Evolutionary conservation across 2,797 vertebrate genomes (phyloP).

Genomic region (Pangasius mekongensis): DNA sequence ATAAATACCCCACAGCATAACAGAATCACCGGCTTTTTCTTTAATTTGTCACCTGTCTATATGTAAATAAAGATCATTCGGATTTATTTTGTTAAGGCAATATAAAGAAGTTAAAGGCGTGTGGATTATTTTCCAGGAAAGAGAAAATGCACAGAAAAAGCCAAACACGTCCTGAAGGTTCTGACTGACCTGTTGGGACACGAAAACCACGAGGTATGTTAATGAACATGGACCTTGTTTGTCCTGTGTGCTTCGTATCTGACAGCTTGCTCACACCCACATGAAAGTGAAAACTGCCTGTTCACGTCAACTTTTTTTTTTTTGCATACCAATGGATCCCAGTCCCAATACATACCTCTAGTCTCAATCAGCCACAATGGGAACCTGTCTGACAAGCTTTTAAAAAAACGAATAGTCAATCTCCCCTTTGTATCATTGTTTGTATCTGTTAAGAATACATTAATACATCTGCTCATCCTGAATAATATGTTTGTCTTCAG

Average conservation of each 20-base stretch:
- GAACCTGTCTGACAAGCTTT: not conserved
- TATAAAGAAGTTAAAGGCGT: not conserved
- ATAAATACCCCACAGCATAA: not conserved
- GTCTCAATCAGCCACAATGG: not conserved
- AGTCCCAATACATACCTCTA: not conserved
- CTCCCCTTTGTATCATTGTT: not conserved
- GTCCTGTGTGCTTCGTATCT: not conserved
- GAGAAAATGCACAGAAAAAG: conserved; percentile 84
- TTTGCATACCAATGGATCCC: not conserved
- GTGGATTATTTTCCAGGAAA: conserved; percentile 77
- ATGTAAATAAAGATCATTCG: not conserved
- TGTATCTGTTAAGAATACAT: not conserved
- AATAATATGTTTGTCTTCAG: not conserved
- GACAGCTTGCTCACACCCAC: not conserved
- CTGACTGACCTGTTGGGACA: conserved; percentile 93
- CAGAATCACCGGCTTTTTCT: not conserved
- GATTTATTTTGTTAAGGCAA: not conserved
- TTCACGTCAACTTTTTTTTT: not conserved
- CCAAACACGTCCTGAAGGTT: conserved; percentile 87
- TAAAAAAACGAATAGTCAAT: not conserved
- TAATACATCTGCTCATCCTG: not conserved
- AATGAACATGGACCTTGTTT: not conserved
- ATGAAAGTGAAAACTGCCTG: not conserved
- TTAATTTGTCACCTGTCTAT: not conserved
- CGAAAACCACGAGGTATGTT: conserved; percentile 88